Base-by-base conservation (phyloP, 37 sponge, comb jelly and placozoan genomes). In the Theonella swinhoei region DNA sequence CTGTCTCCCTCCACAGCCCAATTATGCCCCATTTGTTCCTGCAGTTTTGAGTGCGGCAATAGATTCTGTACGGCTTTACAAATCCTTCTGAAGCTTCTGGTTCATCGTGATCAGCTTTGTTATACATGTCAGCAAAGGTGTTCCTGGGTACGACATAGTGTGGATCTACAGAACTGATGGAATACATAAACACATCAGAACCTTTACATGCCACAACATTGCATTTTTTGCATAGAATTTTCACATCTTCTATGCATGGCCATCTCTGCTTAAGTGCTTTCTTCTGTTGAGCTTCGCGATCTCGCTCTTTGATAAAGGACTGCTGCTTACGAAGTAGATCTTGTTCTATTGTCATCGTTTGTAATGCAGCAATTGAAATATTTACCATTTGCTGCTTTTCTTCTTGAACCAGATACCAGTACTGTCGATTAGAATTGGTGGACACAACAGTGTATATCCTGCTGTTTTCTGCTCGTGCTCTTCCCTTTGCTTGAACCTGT, bases 401-500 rank as follows among this genome's bases (percentile, higher is more conserved):
- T 72, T 89, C 77, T 29, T 83, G 72, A 1, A 83, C 4, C n/a
- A 89, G 47, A 5, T 83, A 62, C 37, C 62, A 71, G 37, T 78
- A 83, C 26, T 78, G 36, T 34, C 70, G 78, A 3, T 42, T 39
- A 8, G 89, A 83, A 1, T 72, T 47, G 26, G 38, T 79, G 28
- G 79, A 64, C 32, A 91, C 82, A 30, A 91, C 39, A 3, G 76
- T 80, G 60, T 75, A 86, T 28, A 60, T 73, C 39, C 72, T 87
- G 70, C 90, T 85, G 4, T 76, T 71, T 40, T 29, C 41, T 47
- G 83, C 90, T 32, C 94, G 58, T 23, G 94, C 94, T 24, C 94
- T 67, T 22, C 94, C 94, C 72, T 77, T 76, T 23, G 87, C 66
- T 77, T 93, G 94, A n/a, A 82, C 83, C n/a, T 76, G 61, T 26